These are phyloP conservation scores for Pyrrhia umbra DNA, from an alignment of 2,888 invertebrate species.

Conservation along the genomic window DNA sequence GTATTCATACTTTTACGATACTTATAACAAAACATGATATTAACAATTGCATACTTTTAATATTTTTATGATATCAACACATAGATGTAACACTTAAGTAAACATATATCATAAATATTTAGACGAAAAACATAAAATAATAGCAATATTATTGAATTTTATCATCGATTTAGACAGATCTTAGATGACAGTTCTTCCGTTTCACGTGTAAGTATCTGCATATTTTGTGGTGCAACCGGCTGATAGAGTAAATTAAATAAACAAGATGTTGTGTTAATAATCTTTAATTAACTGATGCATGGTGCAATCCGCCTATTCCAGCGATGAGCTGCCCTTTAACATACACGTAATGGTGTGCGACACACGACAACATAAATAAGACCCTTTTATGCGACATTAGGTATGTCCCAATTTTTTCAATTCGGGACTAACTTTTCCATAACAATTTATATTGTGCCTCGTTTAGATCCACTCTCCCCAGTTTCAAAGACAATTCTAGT, in stretches of 20 bases:
- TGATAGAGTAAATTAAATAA: constrained; percentile 16
- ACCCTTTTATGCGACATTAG: constrained; percentile 15
- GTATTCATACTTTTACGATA: no score
- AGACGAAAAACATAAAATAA: no score
- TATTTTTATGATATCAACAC: no score
- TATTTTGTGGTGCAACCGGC: no score
- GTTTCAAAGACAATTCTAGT: not conserved
- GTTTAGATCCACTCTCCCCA: not conserved
- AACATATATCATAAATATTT: no score
- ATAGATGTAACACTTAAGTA: no score
- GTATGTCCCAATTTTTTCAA: not conserved
- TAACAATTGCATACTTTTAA: no score
- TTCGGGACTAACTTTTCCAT: not conserved
- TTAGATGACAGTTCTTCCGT: no score
- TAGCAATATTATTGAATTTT: no score
- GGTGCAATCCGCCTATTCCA: constrained; percentile 50
- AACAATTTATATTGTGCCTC: not conserved
- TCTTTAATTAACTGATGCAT: constrained; percentile 18
- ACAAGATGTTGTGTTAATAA: not conserved
- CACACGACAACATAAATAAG: constrained; percentile 15
- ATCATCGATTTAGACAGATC: no score
- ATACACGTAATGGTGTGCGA: constrained; percentile 27
- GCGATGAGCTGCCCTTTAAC: constrained; percentile 56
- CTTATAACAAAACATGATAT: no score
- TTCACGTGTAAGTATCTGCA: no score